Conservation (phyloP, 2,888 invertebrate species). For the Anarsia innoxiella region DNA sequence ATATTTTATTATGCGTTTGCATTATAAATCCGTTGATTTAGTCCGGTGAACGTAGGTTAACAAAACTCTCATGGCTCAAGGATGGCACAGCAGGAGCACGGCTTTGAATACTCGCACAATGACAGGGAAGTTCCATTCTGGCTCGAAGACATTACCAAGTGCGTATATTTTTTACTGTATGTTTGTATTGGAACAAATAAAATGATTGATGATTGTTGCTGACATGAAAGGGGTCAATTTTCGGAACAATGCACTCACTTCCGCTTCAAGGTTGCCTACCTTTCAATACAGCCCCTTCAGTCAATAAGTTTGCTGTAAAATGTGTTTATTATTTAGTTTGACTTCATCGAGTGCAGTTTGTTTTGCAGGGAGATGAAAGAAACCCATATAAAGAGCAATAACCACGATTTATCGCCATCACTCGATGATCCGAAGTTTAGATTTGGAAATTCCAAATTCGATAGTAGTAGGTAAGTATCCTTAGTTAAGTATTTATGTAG, state of each 20-base stretch:
- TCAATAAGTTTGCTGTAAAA: not conserved
- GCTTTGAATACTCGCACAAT: constrained; percentile 41
- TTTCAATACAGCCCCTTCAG: too few species aligned
- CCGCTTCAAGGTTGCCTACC: constrained; percentile 37
- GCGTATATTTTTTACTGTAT: constrained; percentile 25
- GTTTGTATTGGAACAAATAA: constrained; percentile 17
- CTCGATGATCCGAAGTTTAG: constrained; percentile 29
- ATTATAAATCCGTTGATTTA: constrained; percentile 3
- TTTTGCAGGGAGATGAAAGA: constrained; percentile 62
- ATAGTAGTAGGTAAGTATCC: constrained; percentile 36
- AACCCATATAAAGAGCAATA: constrained; percentile 48
- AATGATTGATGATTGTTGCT: constrained; percentile 35
- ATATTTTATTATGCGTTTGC: constrained; percentile 12
- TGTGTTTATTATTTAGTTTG: constrained; percentile 2
- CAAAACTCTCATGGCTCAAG: constrained; percentile 47
- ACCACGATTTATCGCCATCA: constrained; percentile 31
- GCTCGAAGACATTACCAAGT: constrained; percentile 68
- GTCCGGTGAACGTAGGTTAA: constrained; percentile 6
- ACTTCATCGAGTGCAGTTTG: constrained; percentile 3
- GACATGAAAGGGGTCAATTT: constrained; percentile 28
- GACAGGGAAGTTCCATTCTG: constrained; percentile 51
- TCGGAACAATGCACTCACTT: constrained; percentile 32
- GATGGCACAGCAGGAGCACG: constrained; percentile 58
- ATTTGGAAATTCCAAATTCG: constrained; percentile 32
- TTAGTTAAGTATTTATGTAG: too few species aligned